Percentiles rank a stretch among this genome's conserved stretches.
phyloP scores from a whole-genome alignment of 2,888 invertebrate species.

The Boloria euphrosyne region DNA sequence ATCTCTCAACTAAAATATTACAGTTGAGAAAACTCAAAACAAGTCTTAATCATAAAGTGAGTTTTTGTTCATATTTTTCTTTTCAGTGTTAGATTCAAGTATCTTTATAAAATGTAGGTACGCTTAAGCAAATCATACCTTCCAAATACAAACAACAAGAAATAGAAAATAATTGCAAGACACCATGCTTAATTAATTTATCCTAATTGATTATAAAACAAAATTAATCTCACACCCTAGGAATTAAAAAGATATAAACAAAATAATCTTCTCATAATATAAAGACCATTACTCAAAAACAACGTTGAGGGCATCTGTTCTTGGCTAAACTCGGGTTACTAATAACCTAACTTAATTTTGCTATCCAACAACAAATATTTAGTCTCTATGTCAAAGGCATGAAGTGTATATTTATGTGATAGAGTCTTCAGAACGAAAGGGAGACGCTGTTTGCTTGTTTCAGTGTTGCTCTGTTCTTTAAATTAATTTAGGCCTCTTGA shows the following conservation, averaged over 20 bases:
- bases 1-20: constrained; percentile 43
- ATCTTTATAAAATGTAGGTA: not conserved
- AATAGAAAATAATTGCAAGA: not conserved
- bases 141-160: not conserved
- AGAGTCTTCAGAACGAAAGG: constrained; percentile 20
- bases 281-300: constrained; percentile 60
- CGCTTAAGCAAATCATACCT: not conserved
- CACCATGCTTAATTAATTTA: not conserved
- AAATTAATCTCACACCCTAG: constrained; percentile 36
- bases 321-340: constrained; percentile 59
- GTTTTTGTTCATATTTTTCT: constrained; percentile 23
- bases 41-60: constrained; percentile 16
- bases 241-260: constrained; percentile 59
- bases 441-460: constrained; percentile 38
- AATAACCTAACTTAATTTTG: constrained; percentile 28
- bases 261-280: constrained; percentile 72
- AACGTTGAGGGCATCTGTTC: constrained; percentile 74
- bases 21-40: constrained; percentile 29
- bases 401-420: constrained; percentile 46
- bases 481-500: constrained; percentile 78
- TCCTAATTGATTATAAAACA: constrained; percentile 9
- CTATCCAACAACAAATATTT: constrained; percentile 2
- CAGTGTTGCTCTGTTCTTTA: constrained; percentile 71
- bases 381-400: constrained; percentile 39
- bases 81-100: constrained; percentile 5